Percentiles rank a stretch among this genome's conserved stretches.
phyloP scores from a whole-genome alignment of 2,797 vertebrate genomes.

The Pachyuromys duprasi region DNA sequence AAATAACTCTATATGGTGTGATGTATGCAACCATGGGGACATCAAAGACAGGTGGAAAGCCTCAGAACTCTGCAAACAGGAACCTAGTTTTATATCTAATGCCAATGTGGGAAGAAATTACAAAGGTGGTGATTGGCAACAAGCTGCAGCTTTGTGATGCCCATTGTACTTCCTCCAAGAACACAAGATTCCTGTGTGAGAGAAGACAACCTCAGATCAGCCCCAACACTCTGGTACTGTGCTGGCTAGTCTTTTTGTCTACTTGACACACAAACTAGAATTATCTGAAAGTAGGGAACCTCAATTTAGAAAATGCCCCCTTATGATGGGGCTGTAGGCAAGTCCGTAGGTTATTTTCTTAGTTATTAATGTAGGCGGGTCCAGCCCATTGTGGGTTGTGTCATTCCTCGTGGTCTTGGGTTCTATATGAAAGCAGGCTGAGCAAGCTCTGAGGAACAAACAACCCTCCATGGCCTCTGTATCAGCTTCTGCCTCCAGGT shows the following conservation, averaged over 20 bases:
- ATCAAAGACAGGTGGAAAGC: conserved; percentile 12
- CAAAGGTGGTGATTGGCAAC: not conserved
- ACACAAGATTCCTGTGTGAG: not conserved
- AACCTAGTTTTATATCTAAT: not conserved
- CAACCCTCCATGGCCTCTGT: not conserved
- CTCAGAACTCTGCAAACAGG: not conserved
- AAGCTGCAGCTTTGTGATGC: not conserved
- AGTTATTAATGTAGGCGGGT: not conserved
- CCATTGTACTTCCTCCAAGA: not conserved
- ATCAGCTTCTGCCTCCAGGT: not conserved
- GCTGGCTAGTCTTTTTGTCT: not conserved
- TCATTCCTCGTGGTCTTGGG: not conserved
- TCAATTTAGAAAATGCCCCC: not conserved
- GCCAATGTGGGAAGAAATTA: not conserved
- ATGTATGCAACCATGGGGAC: not conserved
- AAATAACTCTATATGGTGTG: not conserved
- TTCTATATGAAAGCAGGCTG: not conserved
- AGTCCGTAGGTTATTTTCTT: not conserved
- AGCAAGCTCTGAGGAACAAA: not conserved
- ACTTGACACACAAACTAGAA: not conserved
- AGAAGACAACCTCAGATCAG: not conserved
- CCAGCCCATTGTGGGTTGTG: not conserved
- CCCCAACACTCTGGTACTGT: not conserved
- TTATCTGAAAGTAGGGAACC: not conserved
- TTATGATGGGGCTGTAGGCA: not conserved